Evolutionary conservation across 2,888 invertebrate genomes (phyloP).

Genomic region (Siphlonurus alternatus): DNA sequence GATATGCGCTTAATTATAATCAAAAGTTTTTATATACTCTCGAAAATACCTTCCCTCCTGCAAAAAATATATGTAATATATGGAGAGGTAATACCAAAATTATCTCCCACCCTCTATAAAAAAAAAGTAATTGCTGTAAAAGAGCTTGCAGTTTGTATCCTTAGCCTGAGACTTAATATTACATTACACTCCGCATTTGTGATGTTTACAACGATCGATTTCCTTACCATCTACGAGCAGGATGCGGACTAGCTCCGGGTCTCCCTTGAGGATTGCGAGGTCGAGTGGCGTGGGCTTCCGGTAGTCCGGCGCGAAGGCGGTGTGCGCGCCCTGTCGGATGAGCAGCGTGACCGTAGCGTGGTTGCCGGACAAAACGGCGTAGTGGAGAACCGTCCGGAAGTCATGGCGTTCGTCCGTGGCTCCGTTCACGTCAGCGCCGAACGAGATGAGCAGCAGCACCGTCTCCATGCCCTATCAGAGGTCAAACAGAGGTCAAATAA

Average conservation of each 20-base stretch:
- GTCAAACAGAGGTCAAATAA: not conserved
- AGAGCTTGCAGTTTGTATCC: too few species aligned
- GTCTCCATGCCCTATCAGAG: slow-evolving; percentile 49
- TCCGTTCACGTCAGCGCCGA: slow-evolving; percentile 75
- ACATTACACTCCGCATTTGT: too few species aligned
- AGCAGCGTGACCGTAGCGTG: slow-evolving; percentile 55
- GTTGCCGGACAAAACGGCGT: slow-evolving; percentile 65
- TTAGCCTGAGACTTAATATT: too few species aligned
- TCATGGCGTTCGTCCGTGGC: slow-evolving; percentile 75
- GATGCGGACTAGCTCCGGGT: slow-evolving; percentile 50
- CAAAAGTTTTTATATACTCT: too few species aligned
- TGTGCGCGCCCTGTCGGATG: slow-evolving; percentile 62
- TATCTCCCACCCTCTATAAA: too few species aligned
- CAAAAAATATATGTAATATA: too few species aligned
- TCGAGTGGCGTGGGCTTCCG: slow-evolving; percentile 67
- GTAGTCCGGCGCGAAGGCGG: slow-evolving; percentile 38
- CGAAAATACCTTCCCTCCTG: too few species aligned
- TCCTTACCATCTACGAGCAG: slow-evolving; percentile 51
- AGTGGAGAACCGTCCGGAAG: slow-evolving; percentile 73
- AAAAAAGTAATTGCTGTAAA: too few species aligned
- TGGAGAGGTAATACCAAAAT: too few species aligned
- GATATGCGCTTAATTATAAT: too few species aligned
- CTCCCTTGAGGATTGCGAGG: slow-evolving; percentile 68
- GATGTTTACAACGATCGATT: too few species aligned
- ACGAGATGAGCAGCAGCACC: slow-evolving; percentile 53